Conservation (phyloP, 2,113 vertebrate genomes). For the Catharus fuscescens region DNA sequence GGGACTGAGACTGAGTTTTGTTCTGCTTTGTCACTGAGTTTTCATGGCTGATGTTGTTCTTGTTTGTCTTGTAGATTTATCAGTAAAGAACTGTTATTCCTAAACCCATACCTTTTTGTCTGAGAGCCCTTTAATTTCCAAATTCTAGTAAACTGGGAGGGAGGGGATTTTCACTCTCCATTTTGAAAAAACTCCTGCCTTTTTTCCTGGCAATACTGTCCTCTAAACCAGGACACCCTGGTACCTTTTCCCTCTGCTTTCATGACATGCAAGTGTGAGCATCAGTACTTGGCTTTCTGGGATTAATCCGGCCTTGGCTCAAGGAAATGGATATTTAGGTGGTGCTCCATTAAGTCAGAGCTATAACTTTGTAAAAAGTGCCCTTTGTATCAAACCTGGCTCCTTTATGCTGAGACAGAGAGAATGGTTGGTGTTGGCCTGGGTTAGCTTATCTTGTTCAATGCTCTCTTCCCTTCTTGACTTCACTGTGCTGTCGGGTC, state of each 20-base stretch:
- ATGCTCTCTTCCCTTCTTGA: background rate
- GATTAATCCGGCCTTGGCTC: background rate
- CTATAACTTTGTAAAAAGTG: background rate
- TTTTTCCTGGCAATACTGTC: no score
- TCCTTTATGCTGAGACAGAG: background rate
- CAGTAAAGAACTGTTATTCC: no score
- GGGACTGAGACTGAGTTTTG: no score
- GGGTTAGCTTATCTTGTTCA: background rate
- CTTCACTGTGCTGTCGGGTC: accelerated
- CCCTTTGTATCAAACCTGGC: background rate
- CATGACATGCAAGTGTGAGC: background rate
- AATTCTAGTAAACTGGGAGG: no score
- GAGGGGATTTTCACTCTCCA: no score
- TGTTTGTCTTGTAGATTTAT: no score
- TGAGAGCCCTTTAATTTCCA: no score
- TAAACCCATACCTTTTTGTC: no score
- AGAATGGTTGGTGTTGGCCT: background rate
- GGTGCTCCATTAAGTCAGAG: background rate
- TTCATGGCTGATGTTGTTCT: no score
- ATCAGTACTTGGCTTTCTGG: background rate
- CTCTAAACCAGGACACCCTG: background rate
- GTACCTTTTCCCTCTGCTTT: background rate
- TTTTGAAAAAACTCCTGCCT: no score
- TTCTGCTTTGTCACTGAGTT: no score
- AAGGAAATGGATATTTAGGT: background rate